Base-by-base conservation (phyloP, 2,113 vertebrate genomes). In the Brevimyrus niger region DNA sequence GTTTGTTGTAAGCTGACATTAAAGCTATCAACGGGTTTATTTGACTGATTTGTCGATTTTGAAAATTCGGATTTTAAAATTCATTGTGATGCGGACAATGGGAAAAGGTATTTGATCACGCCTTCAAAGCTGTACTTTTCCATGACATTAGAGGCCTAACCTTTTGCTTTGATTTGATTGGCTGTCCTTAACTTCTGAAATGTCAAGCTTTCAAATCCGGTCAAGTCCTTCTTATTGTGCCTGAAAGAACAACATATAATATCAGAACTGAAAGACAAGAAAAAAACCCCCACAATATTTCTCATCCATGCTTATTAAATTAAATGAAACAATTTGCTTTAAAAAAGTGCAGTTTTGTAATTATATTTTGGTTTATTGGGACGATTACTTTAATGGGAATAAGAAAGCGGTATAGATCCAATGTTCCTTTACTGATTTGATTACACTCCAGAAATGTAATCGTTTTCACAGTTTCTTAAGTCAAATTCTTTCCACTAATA, bases 161-260 rank as follows among this genome's bases (percentile, higher is more conserved):
- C 80, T 90, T 91, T 90, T 82, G 8, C 61, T 65, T 65, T 27
- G 9, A 65, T 65, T 65, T 69, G n/a, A 91, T 82, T 91, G 65
- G 80, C 50, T 84, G 69, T 27, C 89, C 86, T 55, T 84, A 89
- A 87, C 69, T 83, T 92, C 91, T 88, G n/a, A 50, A 87, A 90
- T 47, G 61, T 91, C 87, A 90, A 53, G 84, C 84, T 90, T 89
- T 93, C 87, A 92, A 89, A 91, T 89, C 89, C 86, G 91, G 91
- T 91, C 88, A 92, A 91, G 89, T 73, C 58, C 76, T 55, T 87
- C 87, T 90, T 90, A 73, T 89, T 82, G 87, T 90, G 46, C 47
- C 51, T 19, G 86, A 44, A 87, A 84, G 89, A 90, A 51, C 83
- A 61, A 42, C 53, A 89, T 89, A 86, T 58, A 86, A 88, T 92